These are phyloP conservation scores for Sebastolobus alascanus DNA, from an alignment of 2,797 vertebrate genomes.

Conservation along the genomic window DNA sequence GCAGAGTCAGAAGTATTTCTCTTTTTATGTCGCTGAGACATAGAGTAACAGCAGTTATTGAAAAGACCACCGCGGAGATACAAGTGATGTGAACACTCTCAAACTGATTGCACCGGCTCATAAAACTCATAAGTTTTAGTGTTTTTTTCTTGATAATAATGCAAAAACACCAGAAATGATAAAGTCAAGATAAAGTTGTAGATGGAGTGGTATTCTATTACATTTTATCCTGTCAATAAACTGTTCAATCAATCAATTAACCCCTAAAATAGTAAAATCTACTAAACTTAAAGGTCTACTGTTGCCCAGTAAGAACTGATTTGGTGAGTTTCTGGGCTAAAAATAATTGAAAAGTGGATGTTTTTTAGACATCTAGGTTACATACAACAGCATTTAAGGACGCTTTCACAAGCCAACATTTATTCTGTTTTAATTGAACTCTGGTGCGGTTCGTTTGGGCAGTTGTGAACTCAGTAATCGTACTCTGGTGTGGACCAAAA, in stretches of 20 bases:
- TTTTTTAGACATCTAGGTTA: background rate
- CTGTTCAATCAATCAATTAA: background rate
- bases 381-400: too few relatives aligned
- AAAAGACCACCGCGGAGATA: slow-evolving; percentile 26
- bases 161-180: slow-evolving; percentile 6
- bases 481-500: background rate
- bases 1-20: slow-evolving; percentile 21
- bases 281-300: background rate
- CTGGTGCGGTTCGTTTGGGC: background rate
- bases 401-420: background rate
- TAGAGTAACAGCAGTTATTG: slow-evolving; percentile 34
- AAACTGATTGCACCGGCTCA: slow-evolving; percentile 15
- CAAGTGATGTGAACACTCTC: slow-evolving; percentile 8
- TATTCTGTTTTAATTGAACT: background rate
- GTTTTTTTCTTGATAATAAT: background rate
- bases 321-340: background rate
- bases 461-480: background rate
- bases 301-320: background rate
- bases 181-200: background rate
- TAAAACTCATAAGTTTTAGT: background rate
- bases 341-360: background rate
- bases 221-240: background rate
- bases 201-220: background rate
- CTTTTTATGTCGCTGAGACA: background rate
- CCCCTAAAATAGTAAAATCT: background rate